Percentiles rank a stretch among this genome's conserved stretches.
phyloP scores from a whole-genome alignment of 2,797 vertebrate species.

The Thamnophis elegans region DNA sequence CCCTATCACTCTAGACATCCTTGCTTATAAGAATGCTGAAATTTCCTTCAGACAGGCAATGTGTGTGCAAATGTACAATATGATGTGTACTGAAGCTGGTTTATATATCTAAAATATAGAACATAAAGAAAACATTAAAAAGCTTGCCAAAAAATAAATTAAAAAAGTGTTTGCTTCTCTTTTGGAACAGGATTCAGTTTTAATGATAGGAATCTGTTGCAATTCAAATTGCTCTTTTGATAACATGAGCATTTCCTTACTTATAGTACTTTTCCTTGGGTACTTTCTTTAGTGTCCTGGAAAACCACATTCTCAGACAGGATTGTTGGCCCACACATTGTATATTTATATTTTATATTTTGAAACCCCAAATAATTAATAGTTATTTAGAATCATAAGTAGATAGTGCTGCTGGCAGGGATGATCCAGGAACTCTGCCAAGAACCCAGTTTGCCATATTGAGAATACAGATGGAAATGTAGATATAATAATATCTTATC shows the following conservation, averaged over 20 bases:
- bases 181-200: background rate
- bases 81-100: background rate
- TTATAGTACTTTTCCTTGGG: background rate
- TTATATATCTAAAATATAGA: background rate
- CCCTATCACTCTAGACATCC: background rate
- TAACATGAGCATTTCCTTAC: background rate
- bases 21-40: background rate
- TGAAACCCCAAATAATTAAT: constrained; percentile 10
- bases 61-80: background rate
- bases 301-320: background rate
- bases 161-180: background rate
- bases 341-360: constrained; percentile 3
- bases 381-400: background rate
- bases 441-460: background rate
- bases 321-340: background rate
- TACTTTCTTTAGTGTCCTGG: background rate
- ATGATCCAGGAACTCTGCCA: constrained; percentile 12
- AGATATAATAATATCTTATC: background rate
- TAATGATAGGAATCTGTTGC: background rate
- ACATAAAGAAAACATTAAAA: background rate
- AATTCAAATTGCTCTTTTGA: background rate
- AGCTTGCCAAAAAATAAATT: background rate
- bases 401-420: constrained; percentile 1
- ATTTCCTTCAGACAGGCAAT: background rate
- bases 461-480: background rate